phyloP scores from a whole-genome alignment of 2,888 invertebrate genomes.

The Lordiphosa andalusiaca region DNA sequence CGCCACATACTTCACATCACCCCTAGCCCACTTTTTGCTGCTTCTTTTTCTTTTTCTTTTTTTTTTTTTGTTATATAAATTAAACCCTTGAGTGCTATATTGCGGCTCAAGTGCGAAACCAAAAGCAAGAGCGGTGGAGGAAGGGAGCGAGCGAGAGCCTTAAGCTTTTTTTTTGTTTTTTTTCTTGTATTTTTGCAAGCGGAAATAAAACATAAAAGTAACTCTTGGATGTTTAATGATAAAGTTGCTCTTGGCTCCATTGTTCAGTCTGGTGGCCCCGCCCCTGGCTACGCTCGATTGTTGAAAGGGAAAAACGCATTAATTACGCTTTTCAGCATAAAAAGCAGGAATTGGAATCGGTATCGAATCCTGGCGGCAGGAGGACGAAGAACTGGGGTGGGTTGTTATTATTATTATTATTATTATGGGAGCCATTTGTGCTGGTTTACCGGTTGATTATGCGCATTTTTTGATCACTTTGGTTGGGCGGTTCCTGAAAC shows the following conservation, averaged over 20 bases:
- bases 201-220: slow-evolving; percentile 73
- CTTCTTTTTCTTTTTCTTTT: not conserved
- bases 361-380: slow-evolving; percentile 27
- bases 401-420: slow-evolving; percentile 20
- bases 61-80: slow-evolving; percentile 48
- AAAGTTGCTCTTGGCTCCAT: slow-evolving; percentile 50
- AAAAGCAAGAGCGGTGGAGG: slow-evolving; percentile 14
- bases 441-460: slow-evolving; percentile 56
- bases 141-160: slow-evolving; percentile 30
- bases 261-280: slow-evolving; percentile 40
- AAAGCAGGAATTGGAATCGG: slow-evolving; percentile 26
- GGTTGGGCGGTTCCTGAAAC: slow-evolving; percentile 33
- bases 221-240: slow-evolving; percentile 70
- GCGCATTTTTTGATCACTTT: slow-evolving; percentile 32
- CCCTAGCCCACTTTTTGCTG: slow-evolving; percentile 13
- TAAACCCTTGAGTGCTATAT: slow-evolving; percentile 70
- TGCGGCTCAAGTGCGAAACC: slow-evolving; percentile 64
- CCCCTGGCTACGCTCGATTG: slow-evolving; percentile 30
- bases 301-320: slow-evolving; percentile 62
- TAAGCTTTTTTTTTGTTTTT: slow-evolving; percentile 52
- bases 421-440: slow-evolving; percentile 35
- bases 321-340: slow-evolving; percentile 69
- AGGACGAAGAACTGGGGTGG: slow-evolving; percentile 31
- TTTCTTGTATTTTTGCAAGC: slow-evolving; percentile 30
- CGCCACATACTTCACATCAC: slow-evolving; percentile 6